phyloP scores from a whole-genome alignment of 2,113 vertebrate genomes.

The Paraplagusia blochii region DNA sequence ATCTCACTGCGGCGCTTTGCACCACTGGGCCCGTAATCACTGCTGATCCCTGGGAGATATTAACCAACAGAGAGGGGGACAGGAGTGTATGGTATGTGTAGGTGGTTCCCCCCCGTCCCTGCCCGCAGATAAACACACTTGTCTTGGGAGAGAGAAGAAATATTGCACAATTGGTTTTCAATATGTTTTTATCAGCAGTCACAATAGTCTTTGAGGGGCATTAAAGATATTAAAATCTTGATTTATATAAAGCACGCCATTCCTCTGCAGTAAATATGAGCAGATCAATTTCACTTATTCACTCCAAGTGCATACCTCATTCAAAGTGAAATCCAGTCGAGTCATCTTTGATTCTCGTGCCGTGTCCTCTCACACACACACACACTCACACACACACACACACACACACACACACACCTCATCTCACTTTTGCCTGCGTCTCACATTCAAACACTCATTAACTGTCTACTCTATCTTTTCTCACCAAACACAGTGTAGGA shows the following conservation, averaged over 20 bases:
- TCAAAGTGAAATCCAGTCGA: slow-evolving; percentile 18
- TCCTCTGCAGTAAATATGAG: slow-evolving; percentile 20
- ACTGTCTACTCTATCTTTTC: slow-evolving; percentile 50
- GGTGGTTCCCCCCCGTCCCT: neutral
- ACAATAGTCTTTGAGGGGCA: slow-evolving; percentile 13
- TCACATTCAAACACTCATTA: slow-evolving; percentile 55
- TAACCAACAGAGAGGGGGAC: slow-evolving; percentile 42
- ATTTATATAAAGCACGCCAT: slow-evolving; percentile 13
- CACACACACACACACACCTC: slow-evolving; percentile 6
- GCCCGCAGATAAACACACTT: neutral
- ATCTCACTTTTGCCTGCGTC: slow-evolving; percentile 14
- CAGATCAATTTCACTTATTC: slow-evolving; percentile 35
- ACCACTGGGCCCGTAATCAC: slow-evolving; percentile 68
- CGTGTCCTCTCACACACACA: neutral
- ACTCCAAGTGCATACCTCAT: slow-evolving; percentile 21
- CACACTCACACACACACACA: slow-evolving; percentile 5
- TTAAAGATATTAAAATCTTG: slow-evolving; percentile 29
- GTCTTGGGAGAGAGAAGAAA: neutral
- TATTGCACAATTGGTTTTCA: slow-evolving; percentile 16
- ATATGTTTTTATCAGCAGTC: slow-evolving; percentile 24
- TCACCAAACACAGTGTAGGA: slow-evolving; percentile 62
- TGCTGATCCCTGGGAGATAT: slow-evolving; percentile 65
- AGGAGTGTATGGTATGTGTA: slow-evolving; percentile 6
- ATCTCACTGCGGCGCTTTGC: slow-evolving; percentile 59
- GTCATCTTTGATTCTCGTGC: slow-evolving; percentile 8